A percentile compares a stretch with the other conserved stretches of the same genome.
Evolutionary conservation across 1,140 invertebrate species (phyloP).

Genomic region (Meloidogyne hapla): DNA sequence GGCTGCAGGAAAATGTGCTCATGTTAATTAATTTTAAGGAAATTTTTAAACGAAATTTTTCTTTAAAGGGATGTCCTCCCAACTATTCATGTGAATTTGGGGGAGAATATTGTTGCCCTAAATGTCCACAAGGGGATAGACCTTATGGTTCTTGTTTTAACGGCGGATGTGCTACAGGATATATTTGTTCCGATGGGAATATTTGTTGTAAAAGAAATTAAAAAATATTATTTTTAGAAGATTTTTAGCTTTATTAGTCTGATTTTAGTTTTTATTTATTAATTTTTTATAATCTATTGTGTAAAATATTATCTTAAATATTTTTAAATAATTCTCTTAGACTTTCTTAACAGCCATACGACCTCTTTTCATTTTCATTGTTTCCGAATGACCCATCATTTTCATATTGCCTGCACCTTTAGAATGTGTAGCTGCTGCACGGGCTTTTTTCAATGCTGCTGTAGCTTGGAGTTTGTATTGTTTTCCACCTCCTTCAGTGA

Average conservation of each 20-base stretch:
- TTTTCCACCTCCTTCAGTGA: not conserved
- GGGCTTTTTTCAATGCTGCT: conserved; percentile 4
- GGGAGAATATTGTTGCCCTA: conserved; percentile 31
- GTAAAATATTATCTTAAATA: too few relatives aligned
- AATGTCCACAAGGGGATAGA: conserved; percentile 8
- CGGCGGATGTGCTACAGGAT: conserved; percentile 16
- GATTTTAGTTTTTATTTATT: too few relatives aligned
- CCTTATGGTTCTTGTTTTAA: conserved; percentile 37
- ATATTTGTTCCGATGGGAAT: conserved; percentile 30
- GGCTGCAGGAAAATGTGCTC: conserved; percentile 13
- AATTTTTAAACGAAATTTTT: conserved; percentile 6
- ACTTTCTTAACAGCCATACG: not conserved
- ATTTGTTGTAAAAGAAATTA: conserved; percentile 29
- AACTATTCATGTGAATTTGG: conserved; percentile 20
- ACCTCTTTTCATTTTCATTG: not conserved
- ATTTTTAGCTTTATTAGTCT: not conserved
- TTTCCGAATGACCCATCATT: not conserved
- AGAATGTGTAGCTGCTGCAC: not conserved
- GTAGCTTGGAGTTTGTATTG: not conserved
- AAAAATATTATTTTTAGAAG: not conserved
- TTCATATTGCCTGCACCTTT: not conserved
- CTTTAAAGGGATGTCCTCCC: conserved; percentile 25
- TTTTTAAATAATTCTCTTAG: not conserved
- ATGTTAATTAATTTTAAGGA: conserved; percentile 6
- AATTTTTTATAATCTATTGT: too few relatives aligned